Conservation (phyloP, 1,140 invertebrate species). For the Nomia melanderi region DNA sequence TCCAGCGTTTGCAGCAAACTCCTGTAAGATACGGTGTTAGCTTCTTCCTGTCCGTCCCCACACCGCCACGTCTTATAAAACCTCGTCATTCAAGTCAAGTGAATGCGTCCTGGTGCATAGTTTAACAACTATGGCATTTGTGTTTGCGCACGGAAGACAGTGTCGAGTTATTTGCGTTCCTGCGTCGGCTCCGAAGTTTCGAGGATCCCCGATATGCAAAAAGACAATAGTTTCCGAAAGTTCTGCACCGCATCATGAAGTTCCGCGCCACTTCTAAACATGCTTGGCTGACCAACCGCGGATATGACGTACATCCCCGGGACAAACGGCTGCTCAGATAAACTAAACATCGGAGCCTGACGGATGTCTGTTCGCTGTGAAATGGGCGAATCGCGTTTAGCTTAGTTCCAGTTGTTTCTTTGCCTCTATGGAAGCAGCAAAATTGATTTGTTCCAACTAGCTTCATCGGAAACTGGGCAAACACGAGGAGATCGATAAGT, state of each 20-base stretch:
- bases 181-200: constrained; percentile 30
- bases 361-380: neutral
- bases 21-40: neutral
- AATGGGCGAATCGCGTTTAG: neutral
- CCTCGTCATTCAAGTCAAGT: constrained; percentile 34
- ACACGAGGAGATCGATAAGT: too few species aligned
- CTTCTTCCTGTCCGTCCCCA: neutral
- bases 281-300: neutral
- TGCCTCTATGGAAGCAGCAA: too few species aligned
- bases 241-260: constrained; percentile 8
- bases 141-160: constrained; percentile 2
- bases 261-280: neutral
- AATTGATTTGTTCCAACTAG: too few species aligned
- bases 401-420: too few species aligned
- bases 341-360: constrained; percentile 25
- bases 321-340: neutral
- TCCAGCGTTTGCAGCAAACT: neutral
- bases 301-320: neutral
- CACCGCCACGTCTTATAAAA: neutral
- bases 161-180: constrained; percentile 46
- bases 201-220: constrained; percentile 26
- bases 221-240: constrained; percentile 26
- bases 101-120: constrained; percentile 21
- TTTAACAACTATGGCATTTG: constrained; percentile 31
- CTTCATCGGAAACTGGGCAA: too few species aligned